phyloP scores from a whole-genome alignment of 1,140 invertebrate species.

The Homalodisca vitripennis region DNA sequence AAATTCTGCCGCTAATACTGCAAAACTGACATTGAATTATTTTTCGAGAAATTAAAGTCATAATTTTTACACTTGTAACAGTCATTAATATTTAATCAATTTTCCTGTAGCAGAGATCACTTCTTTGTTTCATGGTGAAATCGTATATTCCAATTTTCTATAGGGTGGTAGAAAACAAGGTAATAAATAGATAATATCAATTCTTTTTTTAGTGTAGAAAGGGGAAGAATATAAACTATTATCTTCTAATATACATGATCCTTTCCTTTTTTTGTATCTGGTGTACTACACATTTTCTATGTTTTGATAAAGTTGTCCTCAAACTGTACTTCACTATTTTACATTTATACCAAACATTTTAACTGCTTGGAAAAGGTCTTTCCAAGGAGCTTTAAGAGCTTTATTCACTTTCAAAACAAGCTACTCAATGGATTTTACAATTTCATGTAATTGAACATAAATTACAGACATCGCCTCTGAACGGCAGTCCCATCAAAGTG shows the following conservation, averaged over 20 bases:
- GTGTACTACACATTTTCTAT: constrained; percentile 12
- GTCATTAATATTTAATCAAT: too few species aligned
- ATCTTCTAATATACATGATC: not conserved
- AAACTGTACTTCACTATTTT: constrained; percentile 29
- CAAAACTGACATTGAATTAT: too few species aligned
- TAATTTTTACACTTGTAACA: too few species aligned
- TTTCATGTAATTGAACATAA: constrained; percentile 21
- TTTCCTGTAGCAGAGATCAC: too few species aligned
- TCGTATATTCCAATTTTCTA: too few species aligned
- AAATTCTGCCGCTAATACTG: too few species aligned
- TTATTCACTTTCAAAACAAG: constrained; percentile 36
- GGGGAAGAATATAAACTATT: not conserved
- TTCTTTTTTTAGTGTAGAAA: too few species aligned
- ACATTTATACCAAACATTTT: constrained; percentile 23
- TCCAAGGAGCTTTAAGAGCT: constrained; percentile 28
- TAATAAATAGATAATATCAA: too few species aligned
- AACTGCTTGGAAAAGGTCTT: constrained; percentile 33
- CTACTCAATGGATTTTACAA: constrained; percentile 26
- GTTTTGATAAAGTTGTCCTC: constrained; percentile 24
- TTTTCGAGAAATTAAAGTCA: too few species aligned
- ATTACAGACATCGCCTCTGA: constrained; percentile 31
- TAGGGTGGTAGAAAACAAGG: too few species aligned
- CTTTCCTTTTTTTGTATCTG: constrained; percentile 25
- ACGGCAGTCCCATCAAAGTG: constrained; percentile 34
- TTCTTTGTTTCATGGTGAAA: too few species aligned